These are phyloP conservation scores for Potorous gilbertii DNA, from an alignment of 2,797 vertebrate species.

Conservation along the genomic window DNA sequence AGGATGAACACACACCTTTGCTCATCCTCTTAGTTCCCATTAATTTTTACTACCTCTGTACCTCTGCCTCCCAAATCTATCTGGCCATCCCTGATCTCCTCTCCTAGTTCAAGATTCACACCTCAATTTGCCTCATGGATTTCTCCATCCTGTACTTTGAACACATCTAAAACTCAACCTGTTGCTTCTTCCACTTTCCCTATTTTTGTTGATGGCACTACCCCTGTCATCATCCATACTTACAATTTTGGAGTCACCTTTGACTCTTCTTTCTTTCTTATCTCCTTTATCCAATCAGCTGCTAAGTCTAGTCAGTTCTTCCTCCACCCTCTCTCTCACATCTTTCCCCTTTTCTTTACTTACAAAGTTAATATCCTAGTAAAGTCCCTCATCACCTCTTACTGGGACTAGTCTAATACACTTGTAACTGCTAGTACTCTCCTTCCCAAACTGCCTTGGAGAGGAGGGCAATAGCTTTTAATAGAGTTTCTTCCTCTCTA, in stretches of 20 bases:
- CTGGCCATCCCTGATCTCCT: neutral
- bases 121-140: neutral
- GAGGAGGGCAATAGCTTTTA: neutral
- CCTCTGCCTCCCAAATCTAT: neutral
- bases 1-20: no score
- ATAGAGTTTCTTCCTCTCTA: neutral
- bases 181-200: neutral
- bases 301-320: neutral
- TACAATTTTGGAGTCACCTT: neutral
- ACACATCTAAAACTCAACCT: neutral
- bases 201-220: neutral
- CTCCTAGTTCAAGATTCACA: constrained; percentile 1
- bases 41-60: neutral
- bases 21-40: neutral
- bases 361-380: neutral
- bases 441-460: neutral
- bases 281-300: neutral
- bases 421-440: neutral
- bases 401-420: neutral
- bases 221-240: neutral
- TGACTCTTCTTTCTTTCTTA: neutral
- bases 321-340: neutral
- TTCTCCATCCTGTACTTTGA: neutral
- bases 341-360: neutral
- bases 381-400: neutral